Evolutionary conservation across 1,140 invertebrate species (phyloP).

Genomic region (Plodia interpunctella): DNA sequence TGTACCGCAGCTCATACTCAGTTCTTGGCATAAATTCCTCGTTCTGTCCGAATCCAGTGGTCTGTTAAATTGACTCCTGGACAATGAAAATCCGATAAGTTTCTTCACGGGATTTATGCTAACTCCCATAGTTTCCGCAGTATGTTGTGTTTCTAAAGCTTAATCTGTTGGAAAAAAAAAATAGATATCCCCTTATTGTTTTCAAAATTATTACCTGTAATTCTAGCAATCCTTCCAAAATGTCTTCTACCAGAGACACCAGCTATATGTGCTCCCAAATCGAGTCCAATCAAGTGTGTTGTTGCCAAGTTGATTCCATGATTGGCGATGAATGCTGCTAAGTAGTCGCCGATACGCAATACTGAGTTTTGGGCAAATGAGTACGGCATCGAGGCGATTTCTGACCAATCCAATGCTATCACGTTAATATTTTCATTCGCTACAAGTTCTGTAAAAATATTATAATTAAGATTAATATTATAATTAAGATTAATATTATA

Average conservation of each 20-base stretch:
- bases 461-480: no score
- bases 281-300: slow-evolving; percentile 89
- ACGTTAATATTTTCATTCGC: neutral
- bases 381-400: neutral
- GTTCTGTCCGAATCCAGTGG: no score
- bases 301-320: neutral
- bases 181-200: no score
- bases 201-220: slow-evolving; percentile 65
- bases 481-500: no score
- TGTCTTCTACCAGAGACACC: slow-evolving; percentile 87
- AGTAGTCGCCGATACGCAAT: slow-evolving; percentile 29
- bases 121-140: no score
- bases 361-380: neutral
- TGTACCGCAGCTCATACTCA: no score
- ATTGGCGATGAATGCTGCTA: slow-evolving; percentile 28
- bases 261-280: slow-evolving; percentile 88
- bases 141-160: no score
- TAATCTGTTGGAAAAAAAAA: neutral
- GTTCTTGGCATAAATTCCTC: no score
- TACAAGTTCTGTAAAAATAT: neutral
- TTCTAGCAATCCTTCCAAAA: slow-evolving; percentile 49
- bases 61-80: no score
- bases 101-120: no score
- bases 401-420: neutral
- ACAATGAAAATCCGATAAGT: no score